Base-by-base conservation (phyloP, 2,113 vertebrate species). In the Sphyrna mokarran region DNA sequence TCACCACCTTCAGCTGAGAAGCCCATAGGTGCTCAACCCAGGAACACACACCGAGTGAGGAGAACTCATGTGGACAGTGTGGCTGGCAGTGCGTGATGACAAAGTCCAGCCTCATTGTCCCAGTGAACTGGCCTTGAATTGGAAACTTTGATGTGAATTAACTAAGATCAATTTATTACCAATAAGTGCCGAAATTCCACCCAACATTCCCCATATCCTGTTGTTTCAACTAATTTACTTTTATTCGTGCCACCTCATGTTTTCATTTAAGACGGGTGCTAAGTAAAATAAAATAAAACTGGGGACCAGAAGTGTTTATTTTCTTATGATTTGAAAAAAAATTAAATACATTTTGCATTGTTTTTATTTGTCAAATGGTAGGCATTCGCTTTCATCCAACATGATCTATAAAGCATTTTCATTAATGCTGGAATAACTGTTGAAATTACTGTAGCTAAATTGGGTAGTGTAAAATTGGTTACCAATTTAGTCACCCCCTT, bases 1-100 rank as follows among this genome's bases (percentile, higher is more conserved):
- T 26, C 95, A 37, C 97, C 97, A 48, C 97, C 97, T 23, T 83
- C 91, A 72, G 85, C 61, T 43, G 96, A 96, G 95, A 97, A 91
- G 96, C 94, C 96, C 96, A 96, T 54, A 87, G 96, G 96, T 89
- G 95, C 96, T 63, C 96, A 95, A 96, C 91, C 72, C 58, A 95
- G 63, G 26, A 40, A 76, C 94, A 95, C 96, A 13, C 66, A 29
- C 87, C 96, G 76, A 26, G 68, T 95, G 22, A 69, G 83, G 23
- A 11, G 96, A 40, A 58, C 72, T 61, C 96, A 96, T 37, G 43
- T 93, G 18, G 95, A 95, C 87, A 54, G 95, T 29, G 72, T 96
- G 90, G 95, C 96, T 83, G 96, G 96, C 48, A 76, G 95, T 43
- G 95, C 95, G 11, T 96, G 96, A 96, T 43, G 23, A 95, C n/a